Evolutionary conservation across 2,888 invertebrate genomes (phyloP), one percentile per base, ranked within the genome.

Genomic region (Xestoiulus laeticollis): DNA sequence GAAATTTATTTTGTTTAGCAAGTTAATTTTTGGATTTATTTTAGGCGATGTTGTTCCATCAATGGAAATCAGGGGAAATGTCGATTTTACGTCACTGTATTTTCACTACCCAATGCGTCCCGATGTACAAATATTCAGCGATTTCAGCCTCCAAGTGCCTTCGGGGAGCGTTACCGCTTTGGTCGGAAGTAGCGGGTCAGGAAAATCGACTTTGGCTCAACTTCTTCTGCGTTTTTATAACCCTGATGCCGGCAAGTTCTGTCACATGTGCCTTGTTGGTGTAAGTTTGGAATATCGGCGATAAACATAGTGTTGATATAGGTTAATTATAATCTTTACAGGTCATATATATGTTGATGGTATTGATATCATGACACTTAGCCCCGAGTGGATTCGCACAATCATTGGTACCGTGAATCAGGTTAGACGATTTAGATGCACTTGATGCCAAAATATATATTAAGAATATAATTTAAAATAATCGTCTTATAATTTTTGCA

Each of bases 161-260:
- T 94, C 95, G 0, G 95, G 95, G 14, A 94, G 94, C 89, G 94
- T 96, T 0, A 94, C 96, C 14, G 98, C 98, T 0, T 93, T 95
- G n/a, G 95, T 99, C 0, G 99, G 99, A 0, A 93, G 96, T 0
- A 98, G 98, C 88, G 99, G 99, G 0, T 97, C 97, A 38, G 99
- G 99, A 0, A 99, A 99, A 92, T 98, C 97, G 86, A 99, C 99
- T 0, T 93, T 99, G 88, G 97, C 96, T 0, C 93, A 95, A 0
- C 93, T 99, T 1, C 93, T 99, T 89, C 92, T 99, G 86, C 93
- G 98, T 90, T 92, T 96, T 0, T 99, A 99, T 91, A 98, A 98
- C 91, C 98, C 98, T 0, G 92, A 93, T 3, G 68, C 89, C 88
- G 93, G 93, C 91, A 88, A 88, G 88, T 87, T 26, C 26, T 30